These are phyloP conservation scores for Schizotus pectinicornis DNA, from an alignment of 2,888 invertebrate genomes.

Conservation along the genomic window DNA sequence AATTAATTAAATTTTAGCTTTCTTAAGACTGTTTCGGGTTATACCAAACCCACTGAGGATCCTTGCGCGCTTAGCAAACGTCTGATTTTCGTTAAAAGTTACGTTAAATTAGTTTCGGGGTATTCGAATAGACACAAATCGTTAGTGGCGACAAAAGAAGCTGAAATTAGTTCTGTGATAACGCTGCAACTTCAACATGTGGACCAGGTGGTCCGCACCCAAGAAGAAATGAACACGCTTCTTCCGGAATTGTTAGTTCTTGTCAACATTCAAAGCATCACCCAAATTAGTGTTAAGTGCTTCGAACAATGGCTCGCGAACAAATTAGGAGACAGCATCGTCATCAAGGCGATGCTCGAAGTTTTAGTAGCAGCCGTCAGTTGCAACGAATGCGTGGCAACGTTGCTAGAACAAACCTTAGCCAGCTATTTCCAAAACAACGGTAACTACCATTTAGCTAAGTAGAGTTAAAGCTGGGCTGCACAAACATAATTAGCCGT, in stretches of 20 bases:
- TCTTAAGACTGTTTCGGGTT: conserved; percentile 67
- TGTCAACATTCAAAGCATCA: conserved; percentile 53
- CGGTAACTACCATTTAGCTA: conserved; percentile 50
- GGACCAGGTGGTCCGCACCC: conserved; percentile 58
- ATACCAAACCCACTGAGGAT: conserved; percentile 57
- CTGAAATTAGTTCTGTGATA: conserved; percentile 60
- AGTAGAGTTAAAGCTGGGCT: too few relatives aligned
- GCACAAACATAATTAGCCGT: too few relatives aligned
- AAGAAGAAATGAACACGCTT: conserved; percentile 60
- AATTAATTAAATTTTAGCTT: conserved; percentile 57
- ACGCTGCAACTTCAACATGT: conserved; percentile 62
- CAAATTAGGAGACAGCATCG: conserved; percentile 59
- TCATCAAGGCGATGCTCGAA: conserved; percentile 60
- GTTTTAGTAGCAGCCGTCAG: conserved; percentile 59
- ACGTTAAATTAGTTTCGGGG: conserved; percentile 65
- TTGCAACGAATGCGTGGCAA: conserved; percentile 60
- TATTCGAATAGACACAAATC: conserved; percentile 63
- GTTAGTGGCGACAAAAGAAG: conserved; percentile 59
- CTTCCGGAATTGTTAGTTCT: conserved; percentile 61
- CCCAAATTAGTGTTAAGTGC: conserved; percentile 48
- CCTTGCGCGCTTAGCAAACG: conserved; percentile 61
- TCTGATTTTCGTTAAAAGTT: conserved; percentile 66
- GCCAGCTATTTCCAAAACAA: conserved; percentile 63
- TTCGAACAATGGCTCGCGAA: conserved; percentile 59
- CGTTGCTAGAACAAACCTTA: conserved; percentile 62